Evolutionary conservation across 2,888 invertebrate species (phyloP).

Genomic region (Ferdinandea cuprea): DNA sequence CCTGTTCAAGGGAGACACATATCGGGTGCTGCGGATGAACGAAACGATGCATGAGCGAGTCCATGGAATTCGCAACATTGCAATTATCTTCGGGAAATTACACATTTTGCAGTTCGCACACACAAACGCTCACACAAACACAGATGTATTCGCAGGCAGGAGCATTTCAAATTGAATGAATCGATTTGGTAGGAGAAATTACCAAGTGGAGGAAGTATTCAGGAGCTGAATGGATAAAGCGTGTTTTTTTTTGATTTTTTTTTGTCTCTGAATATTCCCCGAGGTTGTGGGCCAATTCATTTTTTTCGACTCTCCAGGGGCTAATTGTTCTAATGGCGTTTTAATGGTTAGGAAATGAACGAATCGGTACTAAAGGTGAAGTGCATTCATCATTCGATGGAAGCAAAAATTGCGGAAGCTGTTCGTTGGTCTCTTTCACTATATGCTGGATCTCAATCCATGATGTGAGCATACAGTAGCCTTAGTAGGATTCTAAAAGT

Average conservation of each 20-base stretch:
- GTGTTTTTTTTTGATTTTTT: not conserved
- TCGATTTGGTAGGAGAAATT: constrained; percentile 35
- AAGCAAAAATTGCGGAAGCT: no score
- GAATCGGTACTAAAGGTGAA: no score
- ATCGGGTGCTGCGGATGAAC: constrained; percentile 14
- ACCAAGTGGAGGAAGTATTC: constrained; percentile 13
- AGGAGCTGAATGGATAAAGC: not conserved
- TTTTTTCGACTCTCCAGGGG: not conserved
- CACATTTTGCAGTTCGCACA: constrained; percentile 56
- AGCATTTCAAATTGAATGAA: constrained; percentile 50
- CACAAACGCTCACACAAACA: not conserved
- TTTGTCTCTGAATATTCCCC: not conserved
- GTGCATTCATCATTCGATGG: no score
- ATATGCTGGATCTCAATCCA: no score
- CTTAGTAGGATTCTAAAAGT: no score
- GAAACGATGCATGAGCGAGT: constrained; percentile 63
- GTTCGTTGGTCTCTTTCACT: no score
- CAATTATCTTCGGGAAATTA: constrained; percentile 72
- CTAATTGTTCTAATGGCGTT: no score
- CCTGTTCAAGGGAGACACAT: constrained; percentile 1
- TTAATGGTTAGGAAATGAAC: no score
- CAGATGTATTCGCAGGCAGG: no score
- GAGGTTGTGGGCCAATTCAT: not conserved
- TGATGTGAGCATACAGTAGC: no score
- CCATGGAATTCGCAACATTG: constrained; percentile 56